phyloP scores from a whole-genome alignment of 2,113 vertebrate species.

The Hippoglossus stenolepis region DNA sequence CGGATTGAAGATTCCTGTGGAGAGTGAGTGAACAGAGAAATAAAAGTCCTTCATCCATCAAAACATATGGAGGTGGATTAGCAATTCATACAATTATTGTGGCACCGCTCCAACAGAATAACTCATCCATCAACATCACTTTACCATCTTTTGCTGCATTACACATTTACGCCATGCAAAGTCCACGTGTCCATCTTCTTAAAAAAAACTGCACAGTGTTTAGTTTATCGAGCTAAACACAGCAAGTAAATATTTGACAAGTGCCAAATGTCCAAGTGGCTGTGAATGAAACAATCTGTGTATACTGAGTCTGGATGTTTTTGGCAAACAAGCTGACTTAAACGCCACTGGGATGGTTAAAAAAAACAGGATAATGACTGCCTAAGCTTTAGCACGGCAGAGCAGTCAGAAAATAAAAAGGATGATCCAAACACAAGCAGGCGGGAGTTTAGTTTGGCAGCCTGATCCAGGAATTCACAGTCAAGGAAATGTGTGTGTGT shows the following conservation, averaged over 20 bases:
- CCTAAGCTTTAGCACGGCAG: not conserved
- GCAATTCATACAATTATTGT: slow-evolving; percentile 32
- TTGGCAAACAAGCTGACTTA: not conserved
- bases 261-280: slow-evolving; percentile 16
- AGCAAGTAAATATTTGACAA: slow-evolving; percentile 56
- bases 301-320: not conserved
- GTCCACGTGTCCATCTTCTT: slow-evolving; percentile 8
- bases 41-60: slow-evolving; percentile 39
- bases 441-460: slow-evolving; percentile 22
- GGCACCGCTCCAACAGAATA: slow-evolving; percentile 27
- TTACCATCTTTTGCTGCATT: not conserved
- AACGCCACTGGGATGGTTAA: not conserved
- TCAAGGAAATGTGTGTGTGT: not conserved
- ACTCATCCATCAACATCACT: slow-evolving; percentile 16
- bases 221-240: slow-evolving; percentile 35
- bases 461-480: slow-evolving; percentile 20
- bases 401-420: not conserved
- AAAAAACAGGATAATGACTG: not conserved
- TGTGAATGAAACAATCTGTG: slow-evolving; percentile 15
- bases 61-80: slow-evolving; percentile 24
- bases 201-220: not conserved
- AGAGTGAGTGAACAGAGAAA: slow-evolving; percentile 36
- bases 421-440: not conserved
- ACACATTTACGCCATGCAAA: slow-evolving; percentile 15
- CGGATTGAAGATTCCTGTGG: slow-evolving; percentile 56